phyloP scores from a whole-genome alignment of 2,113 vertebrate genomes.

The Macquaria ambigua region DNA sequence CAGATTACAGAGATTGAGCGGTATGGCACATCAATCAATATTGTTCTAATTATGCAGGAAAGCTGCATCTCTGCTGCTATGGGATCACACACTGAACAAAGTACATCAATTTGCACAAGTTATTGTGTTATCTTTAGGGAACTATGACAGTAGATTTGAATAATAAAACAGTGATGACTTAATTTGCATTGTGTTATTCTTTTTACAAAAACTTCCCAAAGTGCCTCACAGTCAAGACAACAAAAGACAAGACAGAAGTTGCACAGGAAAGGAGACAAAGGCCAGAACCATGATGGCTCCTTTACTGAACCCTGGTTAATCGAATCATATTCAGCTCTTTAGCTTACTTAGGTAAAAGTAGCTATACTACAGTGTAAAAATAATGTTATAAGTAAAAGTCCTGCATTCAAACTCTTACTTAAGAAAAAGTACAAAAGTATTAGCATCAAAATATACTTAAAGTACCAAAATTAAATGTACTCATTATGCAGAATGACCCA shows the following conservation, averaged over 20 bases:
- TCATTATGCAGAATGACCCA: too few relatives aligned
- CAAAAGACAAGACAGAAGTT: background rate
- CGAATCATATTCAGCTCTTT: background rate
- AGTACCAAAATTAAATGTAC: too few relatives aligned
- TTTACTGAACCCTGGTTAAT: background rate
- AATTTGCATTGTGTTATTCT: background rate
- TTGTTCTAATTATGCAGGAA: slow-evolving; percentile 54
- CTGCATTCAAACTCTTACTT: too few relatives aligned
- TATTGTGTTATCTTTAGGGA: slow-evolving; percentile 39
- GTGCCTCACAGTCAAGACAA: background rate
- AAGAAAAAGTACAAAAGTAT: too few relatives aligned
- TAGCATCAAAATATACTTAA: too few relatives aligned
- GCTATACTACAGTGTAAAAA: too few relatives aligned
- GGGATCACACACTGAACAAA: slow-evolving; percentile 29
- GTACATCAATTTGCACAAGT: slow-evolving; percentile 39
- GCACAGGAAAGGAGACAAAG: background rate
- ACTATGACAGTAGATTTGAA: slow-evolving; percentile 11
- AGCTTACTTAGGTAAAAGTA: too few relatives aligned
- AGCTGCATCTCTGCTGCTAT: slow-evolving; percentile 34
- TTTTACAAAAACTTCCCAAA: background rate
- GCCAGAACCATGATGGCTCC: background rate
- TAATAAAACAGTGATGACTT: slow-evolving; percentile 18
- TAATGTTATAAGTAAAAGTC: too few relatives aligned
- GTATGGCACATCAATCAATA: slow-evolving; percentile 58
- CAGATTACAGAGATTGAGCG: slow-evolving; percentile 51